Evolutionary conservation across 2,797 vertebrate species (phyloP).

Genomic region (Picus viridis): DNA sequence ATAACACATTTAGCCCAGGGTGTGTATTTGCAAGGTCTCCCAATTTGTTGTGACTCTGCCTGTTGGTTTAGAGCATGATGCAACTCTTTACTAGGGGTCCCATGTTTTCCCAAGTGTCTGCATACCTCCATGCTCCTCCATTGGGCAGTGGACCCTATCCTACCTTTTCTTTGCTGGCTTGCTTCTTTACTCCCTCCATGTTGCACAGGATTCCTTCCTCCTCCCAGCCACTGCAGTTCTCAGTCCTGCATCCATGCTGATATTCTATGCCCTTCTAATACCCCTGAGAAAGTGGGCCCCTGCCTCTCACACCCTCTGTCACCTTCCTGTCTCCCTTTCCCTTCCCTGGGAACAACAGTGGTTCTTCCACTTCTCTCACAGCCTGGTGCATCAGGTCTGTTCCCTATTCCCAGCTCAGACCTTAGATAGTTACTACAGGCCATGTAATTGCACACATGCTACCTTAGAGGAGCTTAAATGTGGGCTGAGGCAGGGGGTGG

Average conservation of each 20-base stretch:
- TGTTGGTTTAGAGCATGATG: background rate
- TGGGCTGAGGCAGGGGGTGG: background rate
- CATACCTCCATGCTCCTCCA: background rate
- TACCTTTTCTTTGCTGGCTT: background rate
- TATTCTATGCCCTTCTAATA: background rate
- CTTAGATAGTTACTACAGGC: background rate
- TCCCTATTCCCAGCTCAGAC: background rate
- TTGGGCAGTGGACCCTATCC: background rate
- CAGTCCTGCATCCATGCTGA: background rate
- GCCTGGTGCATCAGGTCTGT: background rate
- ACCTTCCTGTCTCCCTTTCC: background rate
- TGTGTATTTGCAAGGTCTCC: background rate
- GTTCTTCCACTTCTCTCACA: background rate
- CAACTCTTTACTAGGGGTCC: background rate
- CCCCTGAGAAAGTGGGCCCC: background rate
- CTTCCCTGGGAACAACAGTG: background rate
- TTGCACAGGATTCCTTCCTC: background rate
- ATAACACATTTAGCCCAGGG: background rate
- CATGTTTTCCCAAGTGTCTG: background rate
- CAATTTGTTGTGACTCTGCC: background rate
- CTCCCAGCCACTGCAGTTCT: background rate
- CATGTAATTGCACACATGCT: background rate
- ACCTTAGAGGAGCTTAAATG: background rate
- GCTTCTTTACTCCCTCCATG: background rate
- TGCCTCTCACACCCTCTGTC: background rate